Evolutionary conservation across 2,113 vertebrate species (phyloP).

Genomic region (Micromys minutus): DNA sequence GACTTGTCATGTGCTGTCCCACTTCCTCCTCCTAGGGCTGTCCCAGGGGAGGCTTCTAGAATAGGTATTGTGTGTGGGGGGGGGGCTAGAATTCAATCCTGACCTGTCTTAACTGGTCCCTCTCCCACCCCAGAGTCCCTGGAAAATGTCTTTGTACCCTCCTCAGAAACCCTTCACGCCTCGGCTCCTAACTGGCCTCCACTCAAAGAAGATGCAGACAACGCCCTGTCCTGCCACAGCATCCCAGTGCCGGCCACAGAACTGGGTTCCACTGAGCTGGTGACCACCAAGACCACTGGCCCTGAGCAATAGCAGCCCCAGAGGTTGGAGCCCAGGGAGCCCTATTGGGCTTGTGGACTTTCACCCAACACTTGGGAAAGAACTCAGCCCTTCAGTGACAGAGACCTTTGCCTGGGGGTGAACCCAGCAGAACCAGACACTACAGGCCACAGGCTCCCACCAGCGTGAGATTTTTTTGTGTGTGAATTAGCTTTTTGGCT

Average conservation of each 20-base stretch:
- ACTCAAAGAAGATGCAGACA: conserved; percentile 32
- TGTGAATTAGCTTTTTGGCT: neutral
- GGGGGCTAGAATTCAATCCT: neutral
- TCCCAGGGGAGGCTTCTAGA: neutral
- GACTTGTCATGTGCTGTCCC: neutral
- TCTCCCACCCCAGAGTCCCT: conserved; percentile 15
- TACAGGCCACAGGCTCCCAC: neutral
- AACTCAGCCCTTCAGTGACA: neutral
- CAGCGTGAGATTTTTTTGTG: fast-evolving
- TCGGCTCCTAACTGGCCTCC: conserved; percentile 19
- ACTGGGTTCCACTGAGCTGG: conserved; percentile 85
- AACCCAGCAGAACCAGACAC: neutral
- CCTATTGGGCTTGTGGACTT: fast-evolving
- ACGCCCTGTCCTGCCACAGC: conserved; percentile 57
- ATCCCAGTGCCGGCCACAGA: conserved; percentile 87
- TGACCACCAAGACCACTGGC: conserved; percentile 87
- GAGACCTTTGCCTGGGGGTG: neutral
- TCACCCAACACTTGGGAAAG: neutral
- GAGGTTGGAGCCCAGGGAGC: neutral
- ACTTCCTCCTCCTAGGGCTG: neutral
- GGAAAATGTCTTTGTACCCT: neutral
- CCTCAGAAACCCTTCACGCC: neutral
- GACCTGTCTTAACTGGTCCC: neutral
- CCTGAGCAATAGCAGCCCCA: conserved; percentile 24
- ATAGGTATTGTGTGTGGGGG: neutral